phyloP scores from a whole-genome alignment of 1,140 invertebrate genomes.

The Nephila pilipes region DNA sequence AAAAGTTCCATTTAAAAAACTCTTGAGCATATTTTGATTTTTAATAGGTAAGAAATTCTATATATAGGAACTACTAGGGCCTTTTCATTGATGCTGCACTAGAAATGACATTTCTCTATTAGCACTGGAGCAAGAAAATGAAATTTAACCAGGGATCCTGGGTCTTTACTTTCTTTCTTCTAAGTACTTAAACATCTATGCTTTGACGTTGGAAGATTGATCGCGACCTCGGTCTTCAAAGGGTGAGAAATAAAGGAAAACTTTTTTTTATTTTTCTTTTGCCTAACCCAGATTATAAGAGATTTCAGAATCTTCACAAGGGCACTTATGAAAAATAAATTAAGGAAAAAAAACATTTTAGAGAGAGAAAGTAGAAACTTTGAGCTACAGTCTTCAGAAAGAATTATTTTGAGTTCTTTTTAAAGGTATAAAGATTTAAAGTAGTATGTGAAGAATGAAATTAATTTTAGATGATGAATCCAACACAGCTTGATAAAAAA shows the following conservation, averaged over 20 bases:
- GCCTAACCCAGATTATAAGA: background rate
- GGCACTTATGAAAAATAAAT: slow-evolving; percentile 17
- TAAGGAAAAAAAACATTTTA: background rate
- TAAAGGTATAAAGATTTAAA: background rate
- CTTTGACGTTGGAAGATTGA: slow-evolving; percentile 2
- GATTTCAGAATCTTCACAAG: slow-evolving; percentile 13
- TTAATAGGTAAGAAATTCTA: too few relatives aligned
- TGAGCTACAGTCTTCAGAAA: background rate
- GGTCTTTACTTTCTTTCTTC: background rate
- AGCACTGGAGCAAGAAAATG: background rate
- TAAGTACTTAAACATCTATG: background rate
- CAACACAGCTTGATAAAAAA: background rate
- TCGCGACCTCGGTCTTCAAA: slow-evolving; percentile 1
- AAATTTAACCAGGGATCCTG: background rate
- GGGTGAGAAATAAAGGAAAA: slow-evolving; percentile 17
- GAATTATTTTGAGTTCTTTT: background rate
- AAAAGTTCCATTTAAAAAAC: too few relatives aligned
- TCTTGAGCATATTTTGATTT: too few relatives aligned
- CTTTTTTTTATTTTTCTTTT: slow-evolving; percentile 6
- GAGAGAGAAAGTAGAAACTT: background rate
- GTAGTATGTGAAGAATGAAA: background rate
- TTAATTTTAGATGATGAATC: background rate
- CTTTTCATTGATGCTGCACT: background rate
- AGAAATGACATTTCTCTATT: background rate
- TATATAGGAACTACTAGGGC: too few relatives aligned